Conservation (phyloP, 2,113 vertebrate species). For the Rhinolophus sinicus region DNA sequence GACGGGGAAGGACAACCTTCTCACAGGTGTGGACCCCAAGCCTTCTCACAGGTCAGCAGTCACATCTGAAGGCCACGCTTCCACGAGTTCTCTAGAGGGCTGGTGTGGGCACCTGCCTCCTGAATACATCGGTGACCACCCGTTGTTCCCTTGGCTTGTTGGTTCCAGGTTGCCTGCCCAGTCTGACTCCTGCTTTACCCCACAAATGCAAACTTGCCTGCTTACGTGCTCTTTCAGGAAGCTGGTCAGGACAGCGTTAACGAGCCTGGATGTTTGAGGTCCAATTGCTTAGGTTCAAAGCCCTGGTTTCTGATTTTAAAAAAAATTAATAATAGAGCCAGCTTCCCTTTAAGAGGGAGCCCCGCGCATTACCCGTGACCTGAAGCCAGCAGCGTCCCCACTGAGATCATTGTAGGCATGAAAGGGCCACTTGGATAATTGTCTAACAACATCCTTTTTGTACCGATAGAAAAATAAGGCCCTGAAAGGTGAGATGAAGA, state of each 20-base stretch:
- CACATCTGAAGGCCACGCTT: rapidly evolving
- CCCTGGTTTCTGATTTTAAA: not conserved
- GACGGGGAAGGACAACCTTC: too few species aligned
- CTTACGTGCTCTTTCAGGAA: rapidly evolving
- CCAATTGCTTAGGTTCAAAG: not conserved
- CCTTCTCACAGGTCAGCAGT: too few species aligned
- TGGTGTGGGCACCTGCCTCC: not conserved
- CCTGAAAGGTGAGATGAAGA: not conserved
- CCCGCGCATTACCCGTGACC: rapidly evolving
- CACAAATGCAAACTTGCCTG: rapidly evolving
- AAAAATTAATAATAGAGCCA: not conserved
- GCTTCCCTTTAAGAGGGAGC: not conserved
- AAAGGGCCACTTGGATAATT: not conserved
- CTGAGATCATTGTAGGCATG: rapidly evolving
- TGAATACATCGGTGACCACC: not conserved
- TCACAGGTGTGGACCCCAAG: too few species aligned
- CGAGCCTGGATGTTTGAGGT: not conserved
- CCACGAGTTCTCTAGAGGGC: too few species aligned
- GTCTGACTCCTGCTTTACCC: not conserved
- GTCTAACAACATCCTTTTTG: not conserved
- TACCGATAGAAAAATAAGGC: not conserved
- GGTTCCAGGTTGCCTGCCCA: not conserved
- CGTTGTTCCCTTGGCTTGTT: rapidly evolving
- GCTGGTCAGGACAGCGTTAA: rapidly evolving
- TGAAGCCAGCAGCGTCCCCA: too few species aligned